Evolutionary conservation across 2,113 vertebrate genomes (phyloP).

Genomic region (Meriones unguiculatus): DNA sequence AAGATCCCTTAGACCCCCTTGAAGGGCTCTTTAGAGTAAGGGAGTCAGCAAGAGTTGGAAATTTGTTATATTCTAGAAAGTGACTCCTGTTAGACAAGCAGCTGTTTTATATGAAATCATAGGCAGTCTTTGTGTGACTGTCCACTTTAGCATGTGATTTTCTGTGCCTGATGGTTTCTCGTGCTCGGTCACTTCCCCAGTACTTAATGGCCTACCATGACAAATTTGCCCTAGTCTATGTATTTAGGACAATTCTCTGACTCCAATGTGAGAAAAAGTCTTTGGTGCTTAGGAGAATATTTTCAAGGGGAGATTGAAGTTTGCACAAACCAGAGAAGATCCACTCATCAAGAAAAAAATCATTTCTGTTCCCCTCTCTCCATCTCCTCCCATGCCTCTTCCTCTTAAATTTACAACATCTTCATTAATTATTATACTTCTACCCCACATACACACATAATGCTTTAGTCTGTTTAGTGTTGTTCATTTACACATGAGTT

Average conservation of each 20-base stretch:
- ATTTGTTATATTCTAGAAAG: background rate
- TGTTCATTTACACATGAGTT: background rate
- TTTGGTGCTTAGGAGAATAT: background rate
- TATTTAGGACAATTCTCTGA: background rate
- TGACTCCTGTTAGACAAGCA: background rate
- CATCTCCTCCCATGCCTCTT: background rate
- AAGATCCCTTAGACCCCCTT: background rate
- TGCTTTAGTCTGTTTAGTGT: background rate
- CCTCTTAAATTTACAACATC: background rate
- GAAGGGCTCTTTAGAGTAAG: background rate
- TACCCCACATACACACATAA: background rate
- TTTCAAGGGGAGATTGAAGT: background rate
- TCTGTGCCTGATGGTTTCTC: background rate
- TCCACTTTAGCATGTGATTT: background rate
- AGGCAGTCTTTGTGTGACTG: background rate
- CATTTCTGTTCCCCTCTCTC: background rate
- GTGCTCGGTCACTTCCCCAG: background rate
- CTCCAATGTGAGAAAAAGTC: background rate
- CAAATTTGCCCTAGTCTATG: background rate
- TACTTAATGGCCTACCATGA: background rate
- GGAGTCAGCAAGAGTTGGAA: background rate
- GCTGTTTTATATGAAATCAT: background rate
- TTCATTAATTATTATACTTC: background rate
- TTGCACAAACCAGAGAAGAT: background rate
- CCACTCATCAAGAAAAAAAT: background rate